Evolutionary conservation across 2,888 invertebrate species (phyloP), one percentile per base, ranked within the genome.

Genomic region (Trissolcus brochymenae): DNA sequence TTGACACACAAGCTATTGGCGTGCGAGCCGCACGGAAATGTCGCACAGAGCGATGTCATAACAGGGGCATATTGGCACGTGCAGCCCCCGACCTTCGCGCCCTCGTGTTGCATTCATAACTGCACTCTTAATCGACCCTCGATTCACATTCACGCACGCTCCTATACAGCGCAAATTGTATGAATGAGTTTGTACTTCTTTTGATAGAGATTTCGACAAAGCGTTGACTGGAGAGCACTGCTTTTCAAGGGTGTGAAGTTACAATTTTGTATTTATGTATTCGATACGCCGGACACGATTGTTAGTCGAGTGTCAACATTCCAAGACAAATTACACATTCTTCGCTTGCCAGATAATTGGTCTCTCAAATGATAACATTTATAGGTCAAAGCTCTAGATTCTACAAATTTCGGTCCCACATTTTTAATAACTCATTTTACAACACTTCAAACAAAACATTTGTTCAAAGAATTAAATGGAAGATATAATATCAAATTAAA

Each of bases 11-110:
- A 78, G 73, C 81, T 71, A 79, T 81, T 77, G 79, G 77, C 56
- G 71, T 51, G 75, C 76, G 75, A 71, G 75, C 65, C 71, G 73
- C 72, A 81, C 84, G 86, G 86, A 86, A 86, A 81, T 81, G 82
- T 80, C 84, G 82, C 79, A 84, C 85, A 84, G 84, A 80, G 82
- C 82, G 79, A 84, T 87, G 88, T 87, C 88, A 87, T 87, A 88
- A 88, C 87, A 88, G 85, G 85, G 81, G 81, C 76, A 75, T 72
- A 59, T 54, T 76, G 87, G 79, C 87, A 87, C 87, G 88, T 87
- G 88, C 84, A 75, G 76, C 79, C 82, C 83, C 76, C 80, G 81
- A 83, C 81, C 81, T 84, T 83, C 85, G 83, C 84, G 84, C 83
- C 85, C 84, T 81, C 79, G 78, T 76, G 70, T 76, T 57, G 81